Percentiles rank a stretch among this genome's conserved stretches.
Evolutionary conservation across 2,113 vertebrate species (phyloP).

Genomic region (Calidris pygmaea): DNA sequence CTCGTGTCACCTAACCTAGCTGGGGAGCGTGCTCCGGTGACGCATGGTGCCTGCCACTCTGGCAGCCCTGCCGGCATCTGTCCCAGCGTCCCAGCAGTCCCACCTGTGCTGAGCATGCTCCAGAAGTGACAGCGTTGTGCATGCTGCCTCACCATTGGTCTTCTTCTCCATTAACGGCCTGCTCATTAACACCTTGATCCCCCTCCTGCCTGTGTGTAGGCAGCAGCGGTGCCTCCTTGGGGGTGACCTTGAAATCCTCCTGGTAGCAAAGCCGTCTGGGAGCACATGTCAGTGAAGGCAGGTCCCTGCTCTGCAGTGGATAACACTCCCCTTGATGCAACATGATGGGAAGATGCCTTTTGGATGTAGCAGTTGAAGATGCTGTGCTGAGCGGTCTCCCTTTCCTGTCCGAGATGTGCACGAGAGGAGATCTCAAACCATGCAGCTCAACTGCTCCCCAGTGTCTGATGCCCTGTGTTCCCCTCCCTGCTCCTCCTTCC

Average conservation of each 20-base stretch:
- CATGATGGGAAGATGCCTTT: neutral
- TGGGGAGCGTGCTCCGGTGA: accelerated
- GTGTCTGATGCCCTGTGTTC: neutral
- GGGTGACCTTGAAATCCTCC: neutral
- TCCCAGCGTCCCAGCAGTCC: accelerated
- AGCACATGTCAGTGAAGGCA: neutral
- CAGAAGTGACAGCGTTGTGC: accelerated
- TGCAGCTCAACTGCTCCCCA: constrained; percentile 24
- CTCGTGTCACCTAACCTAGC: neutral
- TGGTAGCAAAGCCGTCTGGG: neutral
- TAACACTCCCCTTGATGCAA: neutral
- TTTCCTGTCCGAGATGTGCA: neutral
- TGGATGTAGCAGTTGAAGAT: neutral
- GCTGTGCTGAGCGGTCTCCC: accelerated
- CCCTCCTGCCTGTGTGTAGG: neutral
- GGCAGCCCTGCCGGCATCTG: neutral
- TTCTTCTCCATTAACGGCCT: neutral
- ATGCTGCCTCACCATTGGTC: accelerated
- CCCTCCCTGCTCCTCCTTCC: neutral
- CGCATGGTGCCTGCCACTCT: accelerated
- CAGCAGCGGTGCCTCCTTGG: neutral
- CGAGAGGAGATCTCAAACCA: constrained; percentile 8
- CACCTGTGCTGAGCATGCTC: accelerated
- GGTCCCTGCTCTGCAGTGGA: neutral
- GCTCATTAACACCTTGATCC: neutral